Conservation (phyloP, 1,140 invertebrate species). For the Alviniconcha marisindica region DNA sequence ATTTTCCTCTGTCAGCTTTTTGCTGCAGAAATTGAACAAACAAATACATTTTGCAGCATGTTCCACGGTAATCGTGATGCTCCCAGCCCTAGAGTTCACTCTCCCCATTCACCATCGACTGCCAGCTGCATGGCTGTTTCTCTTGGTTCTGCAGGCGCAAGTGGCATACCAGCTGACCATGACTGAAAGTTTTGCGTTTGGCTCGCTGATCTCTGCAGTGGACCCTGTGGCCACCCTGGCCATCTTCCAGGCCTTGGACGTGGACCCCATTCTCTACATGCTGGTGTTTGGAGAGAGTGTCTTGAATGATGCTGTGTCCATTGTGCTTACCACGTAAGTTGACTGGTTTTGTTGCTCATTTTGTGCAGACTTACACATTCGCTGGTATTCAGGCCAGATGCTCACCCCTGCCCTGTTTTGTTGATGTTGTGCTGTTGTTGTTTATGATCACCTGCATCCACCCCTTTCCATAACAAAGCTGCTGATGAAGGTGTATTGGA, state of each 20-base stretch:
- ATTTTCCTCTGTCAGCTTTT: too few relatives aligned
- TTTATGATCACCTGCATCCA: too few relatives aligned
- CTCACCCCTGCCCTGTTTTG: too few relatives aligned
- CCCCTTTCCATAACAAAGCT: too few relatives aligned
- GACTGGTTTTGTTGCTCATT: too few relatives aligned
- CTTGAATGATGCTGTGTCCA: slow-evolving; percentile 98
- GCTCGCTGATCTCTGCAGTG: slow-evolving; percentile 98
- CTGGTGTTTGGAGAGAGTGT: slow-evolving; percentile 99
- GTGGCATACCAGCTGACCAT: slow-evolving; percentile 93
- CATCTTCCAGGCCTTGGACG: slow-evolving; percentile 97
- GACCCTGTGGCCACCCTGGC: slow-evolving; percentile 97
- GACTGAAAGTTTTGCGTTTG: slow-evolving; percentile 98
- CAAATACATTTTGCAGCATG: too few relatives aligned
- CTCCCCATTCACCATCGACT: neutral
- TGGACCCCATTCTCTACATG: slow-evolving; percentile 95
- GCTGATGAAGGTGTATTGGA: too few relatives aligned
- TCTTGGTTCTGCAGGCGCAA: slow-evolving; percentile 77
- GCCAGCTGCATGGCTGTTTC: neutral
- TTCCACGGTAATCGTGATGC: too few relatives aligned
- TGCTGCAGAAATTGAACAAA: too few relatives aligned
- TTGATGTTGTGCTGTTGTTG: too few relatives aligned
- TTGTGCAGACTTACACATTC: too few relatives aligned
- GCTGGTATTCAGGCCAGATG: too few relatives aligned
- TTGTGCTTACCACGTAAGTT: slow-evolving; percentile 95
- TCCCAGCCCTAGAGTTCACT: neutral